phyloP scores from a whole-genome alignment of 2,113 vertebrate genomes.

The Excalfactoria chinensis region DNA sequence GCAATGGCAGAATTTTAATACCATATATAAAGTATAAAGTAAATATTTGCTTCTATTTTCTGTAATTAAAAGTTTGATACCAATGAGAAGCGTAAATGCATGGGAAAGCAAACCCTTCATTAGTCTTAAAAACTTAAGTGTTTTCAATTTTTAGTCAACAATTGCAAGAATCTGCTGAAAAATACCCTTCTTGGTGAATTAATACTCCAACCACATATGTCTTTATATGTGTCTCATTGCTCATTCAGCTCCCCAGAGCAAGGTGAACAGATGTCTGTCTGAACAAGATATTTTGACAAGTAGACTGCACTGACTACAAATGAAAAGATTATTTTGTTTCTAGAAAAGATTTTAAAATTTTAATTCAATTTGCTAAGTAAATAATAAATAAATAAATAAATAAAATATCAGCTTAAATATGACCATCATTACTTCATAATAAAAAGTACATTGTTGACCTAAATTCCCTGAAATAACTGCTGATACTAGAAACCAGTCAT shows the following conservation, averaged over 20 bases:
- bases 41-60: constrained; percentile 24
- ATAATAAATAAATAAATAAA: not conserved
- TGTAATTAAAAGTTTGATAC: not conserved
- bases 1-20: not conserved
- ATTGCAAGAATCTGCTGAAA: not conserved
- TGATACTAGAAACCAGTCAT: not conserved
- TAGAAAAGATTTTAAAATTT: not conserved
- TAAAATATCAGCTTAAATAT: not conserved
- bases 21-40: not conserved
- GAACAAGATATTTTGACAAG: not conserved
- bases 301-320: not conserved
- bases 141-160: not conserved
- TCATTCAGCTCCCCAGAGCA: not conserved
- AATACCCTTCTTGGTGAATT: not conserved
- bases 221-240: not conserved
- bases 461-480: not conserved
- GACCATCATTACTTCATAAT: not conserved
- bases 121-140: not conserved
- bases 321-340: not conserved
- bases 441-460: not conserved
- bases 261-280: not conserved
- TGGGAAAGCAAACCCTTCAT: not conserved
- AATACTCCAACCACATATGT: not conserved
- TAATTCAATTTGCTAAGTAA: not conserved
- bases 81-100: not conserved